These are phyloP conservation scores for Aphelenchoides fujianensis DNA, from an alignment of 1,140 invertebrate species.

Conservation along the genomic window DNA sequence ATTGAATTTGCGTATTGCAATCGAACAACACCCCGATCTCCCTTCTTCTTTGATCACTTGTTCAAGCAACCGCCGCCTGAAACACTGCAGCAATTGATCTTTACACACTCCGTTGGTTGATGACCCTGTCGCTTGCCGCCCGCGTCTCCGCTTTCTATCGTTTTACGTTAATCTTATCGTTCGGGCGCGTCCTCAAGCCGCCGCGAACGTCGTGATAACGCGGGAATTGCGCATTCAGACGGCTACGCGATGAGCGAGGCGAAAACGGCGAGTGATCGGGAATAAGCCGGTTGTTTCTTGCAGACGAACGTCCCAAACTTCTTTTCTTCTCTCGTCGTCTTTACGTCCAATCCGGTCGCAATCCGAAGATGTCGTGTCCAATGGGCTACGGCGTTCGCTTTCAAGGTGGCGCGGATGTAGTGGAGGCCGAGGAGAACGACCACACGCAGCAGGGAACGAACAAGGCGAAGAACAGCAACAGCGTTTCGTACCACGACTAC, in stretches of 20 bases:
- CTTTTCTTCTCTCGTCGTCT: neutral
- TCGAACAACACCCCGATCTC: too few relatives aligned
- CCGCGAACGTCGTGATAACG: neutral
- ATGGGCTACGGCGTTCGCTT: slow-evolving; percentile 35
- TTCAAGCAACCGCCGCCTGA: too few relatives aligned
- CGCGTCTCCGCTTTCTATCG: neutral
- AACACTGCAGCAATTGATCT: too few relatives aligned
- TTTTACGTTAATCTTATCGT: neutral
- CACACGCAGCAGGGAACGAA: slow-evolving; percentile 48
- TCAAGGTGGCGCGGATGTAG: slow-evolving; percentile 22
- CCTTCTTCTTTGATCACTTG: too few relatives aligned
- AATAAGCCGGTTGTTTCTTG: neutral
- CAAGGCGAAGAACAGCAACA: slow-evolving; percentile 44
- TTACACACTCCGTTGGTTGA: neutral
- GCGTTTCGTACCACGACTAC: slow-evolving; percentile 53
- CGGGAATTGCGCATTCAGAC: neutral
- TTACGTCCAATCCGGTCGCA: too few relatives aligned
- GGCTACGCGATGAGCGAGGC: neutral
- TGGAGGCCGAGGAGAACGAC: slow-evolving; percentile 30
- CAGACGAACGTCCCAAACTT: neutral
- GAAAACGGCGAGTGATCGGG: too few relatives aligned
- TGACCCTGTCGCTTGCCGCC: neutral
- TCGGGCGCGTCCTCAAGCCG: neutral
- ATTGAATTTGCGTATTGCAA: too few relatives aligned
- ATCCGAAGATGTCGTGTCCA: slow-evolving; percentile 33